These are phyloP conservation scores for Protonibea diacanthus DNA, from an alignment of 2,797 vertebrate genomes.

Conservation along the genomic window DNA sequence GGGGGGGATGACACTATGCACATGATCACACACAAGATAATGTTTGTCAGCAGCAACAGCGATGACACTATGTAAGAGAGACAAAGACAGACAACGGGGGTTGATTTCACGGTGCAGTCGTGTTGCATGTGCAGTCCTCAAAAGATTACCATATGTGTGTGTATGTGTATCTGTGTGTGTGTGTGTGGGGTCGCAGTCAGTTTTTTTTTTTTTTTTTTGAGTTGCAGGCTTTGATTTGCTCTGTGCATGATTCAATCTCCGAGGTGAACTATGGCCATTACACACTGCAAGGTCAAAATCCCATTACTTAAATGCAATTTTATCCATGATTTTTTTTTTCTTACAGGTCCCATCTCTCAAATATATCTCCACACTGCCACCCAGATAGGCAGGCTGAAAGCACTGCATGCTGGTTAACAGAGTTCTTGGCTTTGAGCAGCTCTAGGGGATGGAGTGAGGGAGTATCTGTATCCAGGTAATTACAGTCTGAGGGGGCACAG, in stretches of 20 bases:
- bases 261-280: conserved; percentile 63
- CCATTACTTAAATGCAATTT: conserved; percentile 74
- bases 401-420: conserved; percentile 81
- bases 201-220: conserved; percentile 44
- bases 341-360: conserved; percentile 59
- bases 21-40: conserved; percentile 86
- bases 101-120: conserved; percentile 79
- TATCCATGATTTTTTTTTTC: conserved; percentile 49
- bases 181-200: conserved; percentile 19
- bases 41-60: conserved; percentile 85
- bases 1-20: conserved; percentile 69
- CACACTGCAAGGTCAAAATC: conserved; percentile 72
- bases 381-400: conserved; percentile 67
- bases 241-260: conserved; percentile 66
- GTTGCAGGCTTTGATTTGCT: conserved; percentile 56
- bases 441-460: conserved; percentile 79
- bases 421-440: conserved; percentile 77
- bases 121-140: conserved; percentile 60
- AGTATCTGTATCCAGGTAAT: conserved; percentile 88
- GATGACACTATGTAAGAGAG: conserved; percentile 74
- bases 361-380: conserved; percentile 64
- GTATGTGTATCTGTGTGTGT: neutral
- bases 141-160: conserved; percentile 56
- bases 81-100: conserved; percentile 75
- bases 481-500: conserved; percentile 85